These are phyloP conservation scores for Athetis lepigone DNA, from an alignment of 2,888 invertebrate genomes.

Conservation along the genomic window DNA sequence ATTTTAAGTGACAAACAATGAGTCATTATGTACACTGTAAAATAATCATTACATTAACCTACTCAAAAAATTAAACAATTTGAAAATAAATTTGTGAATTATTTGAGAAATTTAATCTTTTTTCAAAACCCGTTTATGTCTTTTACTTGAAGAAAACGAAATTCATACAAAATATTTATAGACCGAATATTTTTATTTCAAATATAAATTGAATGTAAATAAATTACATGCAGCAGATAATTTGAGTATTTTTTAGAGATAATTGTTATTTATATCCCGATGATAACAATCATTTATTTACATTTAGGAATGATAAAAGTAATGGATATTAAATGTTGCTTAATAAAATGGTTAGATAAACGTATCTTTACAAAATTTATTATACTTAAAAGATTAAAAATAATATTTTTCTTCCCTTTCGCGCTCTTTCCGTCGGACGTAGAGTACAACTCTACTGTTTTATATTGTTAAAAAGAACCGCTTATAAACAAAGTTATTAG, in stretches of 20 bases:
- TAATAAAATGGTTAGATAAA: conserved; percentile 24
- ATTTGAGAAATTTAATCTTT: neutral
- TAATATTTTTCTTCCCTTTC: conserved; percentile 8
- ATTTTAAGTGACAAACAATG: neutral
- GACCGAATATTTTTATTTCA: neutral
- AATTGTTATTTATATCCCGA: conserved; percentile 30
- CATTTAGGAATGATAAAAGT: conserved; percentile 25
- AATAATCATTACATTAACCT: neutral
- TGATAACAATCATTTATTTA: conserved; percentile 32
- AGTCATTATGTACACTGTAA: too few relatives aligned
- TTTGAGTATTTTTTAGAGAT: conserved; percentile 14
- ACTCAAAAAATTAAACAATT: neutral
- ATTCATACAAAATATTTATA: conserved; percentile 2
- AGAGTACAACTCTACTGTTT: conserved; percentile 33
- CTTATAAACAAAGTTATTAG: neutral
- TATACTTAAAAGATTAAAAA: neutral
- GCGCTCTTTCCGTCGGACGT: conserved; percentile 55
- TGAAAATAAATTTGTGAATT: neutral
- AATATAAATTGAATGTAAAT: conserved; percentile 4
- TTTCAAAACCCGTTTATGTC: conserved; percentile 68
- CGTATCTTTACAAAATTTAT: neutral
- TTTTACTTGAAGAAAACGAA: conserved; percentile 59
- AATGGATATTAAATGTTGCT: conserved; percentile 26
- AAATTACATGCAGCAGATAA: conserved; percentile 1
- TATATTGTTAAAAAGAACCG: neutral